Base-by-base conservation (phyloP, 2,888 invertebrate species). In the Cerceris ruficornis region DNA sequence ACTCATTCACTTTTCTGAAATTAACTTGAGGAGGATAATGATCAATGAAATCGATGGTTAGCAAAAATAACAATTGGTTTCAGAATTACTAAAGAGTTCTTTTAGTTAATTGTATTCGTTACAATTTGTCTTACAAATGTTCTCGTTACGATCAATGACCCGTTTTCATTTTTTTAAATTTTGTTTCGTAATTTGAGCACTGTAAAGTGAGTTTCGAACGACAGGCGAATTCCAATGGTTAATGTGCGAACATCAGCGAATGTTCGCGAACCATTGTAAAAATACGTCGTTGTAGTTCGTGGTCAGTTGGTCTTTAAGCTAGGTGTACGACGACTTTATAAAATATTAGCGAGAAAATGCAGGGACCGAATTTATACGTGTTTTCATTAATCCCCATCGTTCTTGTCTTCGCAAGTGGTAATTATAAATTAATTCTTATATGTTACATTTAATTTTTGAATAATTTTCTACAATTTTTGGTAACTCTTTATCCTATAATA, bases 401-500 rank as follows among this genome's bases (percentile, higher is more conserved):
- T 17, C 55, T 43, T 7, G 15, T 65, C 4, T 15, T 58, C 2
- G 71, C 78, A 0, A 66, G 52, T 41, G 84, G 82, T 81, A 78
- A 80, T 68, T 57, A 55, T 7, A 13, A 50, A 41, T 0, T 15
- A 28, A 62, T 11, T 46, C 46, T 46, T 46, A 11, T 46, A 46
- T 0, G 1, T 8, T 6, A 46, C 11, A 11, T 46, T 11, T 11
- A 11, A 46, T 46, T 46, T 46, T 0, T 46, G 11, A 11, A 46
- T 39, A 46, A 39, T 17, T 39, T 5, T 8, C 4, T n/a, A 7
- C 6, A 49, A 14, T 52, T 39, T 8, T 13, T 1, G 14, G 5
- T 28, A 8, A 28, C 49, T 39, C 13, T 39, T 13, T 1, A 17
- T 6, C 17, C 14, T 39, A 9, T 13, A 11, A 13, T 0, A n/a